Percentiles rank a stretch among this genome's conserved stretches.
These are phyloP conservation scores for Lepus timidus DNA, from an alignment of 2,113 vertebrate species.

Conservation along the genomic window DNA sequence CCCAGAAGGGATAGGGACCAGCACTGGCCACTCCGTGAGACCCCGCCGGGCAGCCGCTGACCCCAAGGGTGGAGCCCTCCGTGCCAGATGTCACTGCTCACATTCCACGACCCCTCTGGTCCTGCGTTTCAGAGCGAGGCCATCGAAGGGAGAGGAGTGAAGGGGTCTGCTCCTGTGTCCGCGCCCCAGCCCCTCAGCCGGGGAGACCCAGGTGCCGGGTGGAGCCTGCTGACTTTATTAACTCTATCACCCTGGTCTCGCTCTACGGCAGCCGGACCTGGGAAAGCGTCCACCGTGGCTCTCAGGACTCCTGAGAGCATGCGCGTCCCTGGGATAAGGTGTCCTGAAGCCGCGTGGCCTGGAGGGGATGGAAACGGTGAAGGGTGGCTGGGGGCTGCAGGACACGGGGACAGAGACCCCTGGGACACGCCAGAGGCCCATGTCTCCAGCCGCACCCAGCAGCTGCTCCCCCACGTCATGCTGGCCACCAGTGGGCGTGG, in stretches of 20 bases:
- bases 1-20: not conserved
- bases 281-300: not conserved
- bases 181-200: too few species aligned
- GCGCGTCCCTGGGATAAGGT: rapidly evolving
- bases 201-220: slow-evolving; percentile 19
- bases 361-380: not conserved
- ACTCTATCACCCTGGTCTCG: not conserved
- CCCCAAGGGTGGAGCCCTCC: not conserved
- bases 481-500: rapidly evolving
- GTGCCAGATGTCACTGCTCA: not conserved
- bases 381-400: not conserved
- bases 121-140: not conserved
- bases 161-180: not conserved
- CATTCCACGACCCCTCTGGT: too few species aligned
- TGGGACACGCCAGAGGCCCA: not conserved
- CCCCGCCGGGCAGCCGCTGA: not conserved
- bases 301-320: not conserved
- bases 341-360: not conserved
- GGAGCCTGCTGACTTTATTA: slow-evolving; percentile 27
- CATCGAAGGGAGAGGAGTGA: not conserved
- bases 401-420: not conserved
- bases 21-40: rapidly evolving
- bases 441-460: not conserved
- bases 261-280: slow-evolving; percentile 42
- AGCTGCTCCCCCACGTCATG: rapidly evolving